Evolutionary conservation across 2,888 invertebrate genomes (phyloP).

Genomic region (Platycheirus albimanus): DNA sequence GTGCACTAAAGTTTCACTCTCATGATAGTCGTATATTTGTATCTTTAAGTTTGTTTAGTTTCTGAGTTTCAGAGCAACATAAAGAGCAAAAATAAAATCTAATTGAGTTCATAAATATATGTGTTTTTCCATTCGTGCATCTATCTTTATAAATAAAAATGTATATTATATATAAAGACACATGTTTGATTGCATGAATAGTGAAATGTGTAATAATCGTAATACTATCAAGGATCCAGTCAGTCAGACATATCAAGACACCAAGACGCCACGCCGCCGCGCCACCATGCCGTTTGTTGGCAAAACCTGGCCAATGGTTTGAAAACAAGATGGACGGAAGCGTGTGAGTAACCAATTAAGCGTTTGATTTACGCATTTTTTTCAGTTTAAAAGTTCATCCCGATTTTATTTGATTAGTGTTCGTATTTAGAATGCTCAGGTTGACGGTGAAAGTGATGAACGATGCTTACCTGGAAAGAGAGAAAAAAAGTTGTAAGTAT

Average conservation of each 20-base stretch:
- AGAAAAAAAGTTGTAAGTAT: slow-evolving; percentile 21
- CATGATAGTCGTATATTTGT: neutral
- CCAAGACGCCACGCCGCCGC: slow-evolving; percentile 9
- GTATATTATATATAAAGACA: neutral
- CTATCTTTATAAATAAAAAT: too few species aligned
- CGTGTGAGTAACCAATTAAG: slow-evolving; percentile 55
- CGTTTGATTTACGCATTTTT: slow-evolving; percentile 40
- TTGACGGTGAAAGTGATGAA: slow-evolving; percentile 4
- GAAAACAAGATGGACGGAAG: slow-evolving; percentile 16
- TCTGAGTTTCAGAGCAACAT: neutral
- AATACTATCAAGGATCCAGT: slow-evolving; percentile 34
- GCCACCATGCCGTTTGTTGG: neutral
- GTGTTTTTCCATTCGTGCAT: neutral
- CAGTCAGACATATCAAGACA: slow-evolving; percentile 21
- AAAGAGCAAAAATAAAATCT: slow-evolving; percentile 49
- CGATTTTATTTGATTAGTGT: slow-evolving; percentile 29
- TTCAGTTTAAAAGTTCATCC: slow-evolving; percentile 49
- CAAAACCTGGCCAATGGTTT: neutral
- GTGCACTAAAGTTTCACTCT: slow-evolving; percentile 58
- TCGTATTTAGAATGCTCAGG: neutral
- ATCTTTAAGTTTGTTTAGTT: slow-evolving; percentile 4
- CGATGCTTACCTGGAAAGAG: slow-evolving; percentile 60
- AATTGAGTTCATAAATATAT: slow-evolving; percentile 50
- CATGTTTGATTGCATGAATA: slow-evolving; percentile 12
- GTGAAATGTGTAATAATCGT: slow-evolving; percentile 28